A percentile compares a stretch with the other conserved stretches of the same genome.
These are phyloP conservation scores for Lepidonotus clava DNA, from an alignment of 2,888 invertebrate genomes.

Conservation along the genomic window DNA sequence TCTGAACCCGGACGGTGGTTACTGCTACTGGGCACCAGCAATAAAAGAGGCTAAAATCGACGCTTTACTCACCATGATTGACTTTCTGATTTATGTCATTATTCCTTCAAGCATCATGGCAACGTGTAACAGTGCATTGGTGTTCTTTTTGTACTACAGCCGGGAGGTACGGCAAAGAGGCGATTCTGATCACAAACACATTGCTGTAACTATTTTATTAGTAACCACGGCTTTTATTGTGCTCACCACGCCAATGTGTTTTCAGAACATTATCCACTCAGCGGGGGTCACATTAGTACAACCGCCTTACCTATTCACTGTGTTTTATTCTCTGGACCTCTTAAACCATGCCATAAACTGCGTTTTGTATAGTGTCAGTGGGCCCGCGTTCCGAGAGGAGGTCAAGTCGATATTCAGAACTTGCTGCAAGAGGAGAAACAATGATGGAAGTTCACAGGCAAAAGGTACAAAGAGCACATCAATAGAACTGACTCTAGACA, in stretches of 20 bases:
- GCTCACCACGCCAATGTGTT: not conserved
- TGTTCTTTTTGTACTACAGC: constrained; percentile 18
- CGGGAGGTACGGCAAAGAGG: not conserved
- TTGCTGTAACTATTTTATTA: not conserved
- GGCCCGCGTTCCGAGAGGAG: not conserved
- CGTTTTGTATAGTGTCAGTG: not conserved
- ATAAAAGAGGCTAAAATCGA: not conserved
- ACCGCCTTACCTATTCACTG: not conserved
- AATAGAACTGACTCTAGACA: no score
- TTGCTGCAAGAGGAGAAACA: no score
- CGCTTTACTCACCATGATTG: not conserved
- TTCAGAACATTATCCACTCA: not conserved
- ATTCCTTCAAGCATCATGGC: constrained; percentile 2
- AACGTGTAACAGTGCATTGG: not conserved
- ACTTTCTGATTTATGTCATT: not conserved
- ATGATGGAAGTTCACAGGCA: no score
- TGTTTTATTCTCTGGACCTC: constrained; percentile 5
- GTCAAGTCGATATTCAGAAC: constrained; percentile 8
- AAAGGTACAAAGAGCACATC: no score
- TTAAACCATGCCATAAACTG: constrained; percentile 16
- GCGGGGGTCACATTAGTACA: not conserved
- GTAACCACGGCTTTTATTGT: constrained; percentile 18
- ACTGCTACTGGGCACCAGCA: not conserved
- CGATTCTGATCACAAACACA: not conserved
- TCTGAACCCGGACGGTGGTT: not conserved